A percentile compares a stretch with the other conserved stretches of the same genome.
phyloP scores from a whole-genome alignment of 2,888 invertebrate species.

The Drosophila affinis region DNA sequence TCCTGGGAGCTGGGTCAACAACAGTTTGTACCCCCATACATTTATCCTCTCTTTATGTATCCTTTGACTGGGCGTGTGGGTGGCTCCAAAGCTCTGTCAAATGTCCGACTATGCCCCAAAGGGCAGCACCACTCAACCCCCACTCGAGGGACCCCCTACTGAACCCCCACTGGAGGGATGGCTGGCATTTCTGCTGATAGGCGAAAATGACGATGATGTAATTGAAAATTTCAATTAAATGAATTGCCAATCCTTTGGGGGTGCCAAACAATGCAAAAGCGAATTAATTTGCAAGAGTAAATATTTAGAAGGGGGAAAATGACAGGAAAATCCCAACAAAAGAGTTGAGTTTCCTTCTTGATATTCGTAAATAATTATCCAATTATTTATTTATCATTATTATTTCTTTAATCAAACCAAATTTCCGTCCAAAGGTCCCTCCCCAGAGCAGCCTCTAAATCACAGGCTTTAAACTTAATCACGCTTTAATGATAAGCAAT shows the following conservation, averaged over 20 bases:
- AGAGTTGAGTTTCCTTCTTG: too few relatives aligned
- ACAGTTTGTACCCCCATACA: slow-evolving; percentile 30
- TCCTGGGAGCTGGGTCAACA: slow-evolving; percentile 55
- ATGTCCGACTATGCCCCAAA: not conserved
- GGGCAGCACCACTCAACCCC: not conserved
- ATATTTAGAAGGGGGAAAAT: not conserved
- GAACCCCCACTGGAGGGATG: not conserved
- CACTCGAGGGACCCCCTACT: too few relatives aligned
- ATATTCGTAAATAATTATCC: too few relatives aligned
- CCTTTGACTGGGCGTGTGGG: slow-evolving; percentile 1
- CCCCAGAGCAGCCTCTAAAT: slow-evolving; percentile 1
- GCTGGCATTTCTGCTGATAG: not conserved
- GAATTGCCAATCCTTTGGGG: slow-evolving; percentile 4
- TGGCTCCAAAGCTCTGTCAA: slow-evolving; percentile 17
- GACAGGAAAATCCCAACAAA: not conserved
- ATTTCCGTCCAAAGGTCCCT: slow-evolving; percentile 12
- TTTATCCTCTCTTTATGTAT: slow-evolving; percentile 8
- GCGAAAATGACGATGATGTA: slow-evolving; percentile 5
- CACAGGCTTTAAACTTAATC: slow-evolving; percentile 29
- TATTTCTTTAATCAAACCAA: slow-evolving; percentile 23
- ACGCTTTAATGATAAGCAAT: slow-evolving; percentile 48
- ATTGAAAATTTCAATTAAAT: slow-evolving; percentile 9
- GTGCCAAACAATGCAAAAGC: not conserved
- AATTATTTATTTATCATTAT: not conserved
- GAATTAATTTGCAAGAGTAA: not conserved